phyloP scores from a whole-genome alignment of 2,797 vertebrate species.

The Chloroceryle inda region DNA sequence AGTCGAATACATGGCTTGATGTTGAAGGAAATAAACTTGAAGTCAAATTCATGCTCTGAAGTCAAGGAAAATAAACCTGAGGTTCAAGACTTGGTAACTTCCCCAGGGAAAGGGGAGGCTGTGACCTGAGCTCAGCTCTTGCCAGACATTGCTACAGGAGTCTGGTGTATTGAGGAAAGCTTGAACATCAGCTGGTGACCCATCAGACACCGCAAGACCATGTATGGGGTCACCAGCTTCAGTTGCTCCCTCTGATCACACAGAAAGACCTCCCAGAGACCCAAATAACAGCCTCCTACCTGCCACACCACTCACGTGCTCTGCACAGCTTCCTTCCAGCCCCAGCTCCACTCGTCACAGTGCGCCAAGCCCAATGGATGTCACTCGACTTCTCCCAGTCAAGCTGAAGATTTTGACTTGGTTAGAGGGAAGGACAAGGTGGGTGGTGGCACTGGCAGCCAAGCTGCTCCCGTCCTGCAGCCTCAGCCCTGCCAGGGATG shows the following conservation, averaged over 20 bases:
- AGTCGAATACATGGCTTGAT: neutral
- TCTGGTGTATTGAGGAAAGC: neutral
- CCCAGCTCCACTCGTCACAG: fast-evolving
- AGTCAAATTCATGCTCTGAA: neutral
- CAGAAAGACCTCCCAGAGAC: neutral
- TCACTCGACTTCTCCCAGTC: fast-evolving
- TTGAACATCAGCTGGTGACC: neutral
- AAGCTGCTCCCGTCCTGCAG: neutral
- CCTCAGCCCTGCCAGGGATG: fast-evolving
- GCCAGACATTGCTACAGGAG: neutral
- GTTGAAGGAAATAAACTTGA: neutral
- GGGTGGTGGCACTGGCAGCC: fast-evolving
- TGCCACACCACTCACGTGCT: neutral
- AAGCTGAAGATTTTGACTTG: neutral
- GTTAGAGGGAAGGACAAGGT: fast-evolving
- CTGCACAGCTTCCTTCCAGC: neutral
- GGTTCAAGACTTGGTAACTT: neutral
- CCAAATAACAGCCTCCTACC: neutral
- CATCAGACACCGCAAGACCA: neutral
- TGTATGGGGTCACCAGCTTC: fast-evolving
- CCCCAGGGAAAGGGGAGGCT: neutral
- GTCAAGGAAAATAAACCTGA: neutral
- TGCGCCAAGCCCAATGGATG: fast-evolving
- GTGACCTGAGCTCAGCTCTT: neutral
- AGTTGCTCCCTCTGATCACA: neutral